Base-by-base conservation (phyloP, 2,113 vertebrate genomes). In the Alaudala cheleensis region DNA sequence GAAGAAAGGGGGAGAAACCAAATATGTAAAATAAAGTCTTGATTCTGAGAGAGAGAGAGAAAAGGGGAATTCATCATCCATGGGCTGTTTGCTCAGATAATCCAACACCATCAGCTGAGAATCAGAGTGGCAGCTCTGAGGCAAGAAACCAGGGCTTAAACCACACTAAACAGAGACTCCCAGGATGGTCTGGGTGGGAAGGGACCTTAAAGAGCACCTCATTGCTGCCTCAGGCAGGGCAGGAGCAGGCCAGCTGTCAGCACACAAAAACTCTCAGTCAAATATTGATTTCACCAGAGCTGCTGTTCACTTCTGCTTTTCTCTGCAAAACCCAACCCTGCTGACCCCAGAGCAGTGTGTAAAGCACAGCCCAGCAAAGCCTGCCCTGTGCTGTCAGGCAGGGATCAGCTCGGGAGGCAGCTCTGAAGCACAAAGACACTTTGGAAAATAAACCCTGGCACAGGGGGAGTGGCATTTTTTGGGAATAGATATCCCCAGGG, bases 321-420 rank as follows among this genome's bases (percentile, higher is more conserved):
- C 33, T 51, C 45, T 51, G 33, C 33, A 33, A 83, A 76, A 34
- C 3, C 21, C 44, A 64, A 8, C 18, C 11, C 1, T 26, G 28
- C 11, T 39, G 22, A 67, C 40, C 17, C 40, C 34, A 13, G 6
- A 22, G 34, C 60, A 51, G 39, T 0, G 34, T 3, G 22, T 5
- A 53, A 37, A 61, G 21, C 15, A 9, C 0, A 0, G 8, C 33
- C 6, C 45, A 69, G 78, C 33, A 42, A 26, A 81, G 31, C 12
- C 37, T 81, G 60, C 20, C 23, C 25, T n/a, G 58, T 8, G 25
- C 62, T 44, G 8, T 1, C 19, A 16, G 60, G 51, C 22, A 20
- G 13, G 10, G 22, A 39, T 8, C 7, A 4, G 39, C n/a, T 25
- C 74, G 42, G 16, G 6, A 39, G 26, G 13, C 1, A 1, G 28